These are phyloP conservation scores for Phenganax subtilis DNA, from an alignment of 92 coral and sea anemone species.

Conservation along the genomic window DNA sequence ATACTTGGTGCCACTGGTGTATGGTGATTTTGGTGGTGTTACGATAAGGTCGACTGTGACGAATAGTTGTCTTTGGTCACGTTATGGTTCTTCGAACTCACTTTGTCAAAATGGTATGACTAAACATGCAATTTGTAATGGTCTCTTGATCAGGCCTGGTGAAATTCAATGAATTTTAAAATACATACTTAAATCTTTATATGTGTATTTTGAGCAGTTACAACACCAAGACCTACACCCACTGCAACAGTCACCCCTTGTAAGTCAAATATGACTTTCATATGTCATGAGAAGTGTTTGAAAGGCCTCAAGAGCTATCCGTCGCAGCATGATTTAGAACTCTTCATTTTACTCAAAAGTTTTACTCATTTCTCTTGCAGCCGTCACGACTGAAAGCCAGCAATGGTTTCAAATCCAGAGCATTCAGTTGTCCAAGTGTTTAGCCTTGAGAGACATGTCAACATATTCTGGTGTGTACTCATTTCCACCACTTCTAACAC, in stretches of 20 bases:
- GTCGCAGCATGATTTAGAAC: background rate
- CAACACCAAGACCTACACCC: no score
- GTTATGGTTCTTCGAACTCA: slow-evolving; percentile 18
- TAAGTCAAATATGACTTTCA: no score
- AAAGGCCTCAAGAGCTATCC: background rate
- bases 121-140: background rate
- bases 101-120: slow-evolving; percentile 12
- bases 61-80: slow-evolving; percentile 19
- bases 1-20: slow-evolving; percentile 11
- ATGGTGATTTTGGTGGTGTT: background rate
- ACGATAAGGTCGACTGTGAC: background rate
- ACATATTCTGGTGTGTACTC: background rate
- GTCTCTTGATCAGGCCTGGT: no score
- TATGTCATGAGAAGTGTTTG: background rate
- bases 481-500: background rate
- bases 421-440: background rate
- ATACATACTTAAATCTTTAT: background rate
- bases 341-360: background rate
- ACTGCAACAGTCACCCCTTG: no score
- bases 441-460: background rate
- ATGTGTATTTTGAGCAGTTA: background rate
- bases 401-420: background rate
- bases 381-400: background rate
- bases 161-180: background rate
- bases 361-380: background rate